Conservation (phyloP, 2,888 invertebrate species). For the Cetonia aurata region DNA sequence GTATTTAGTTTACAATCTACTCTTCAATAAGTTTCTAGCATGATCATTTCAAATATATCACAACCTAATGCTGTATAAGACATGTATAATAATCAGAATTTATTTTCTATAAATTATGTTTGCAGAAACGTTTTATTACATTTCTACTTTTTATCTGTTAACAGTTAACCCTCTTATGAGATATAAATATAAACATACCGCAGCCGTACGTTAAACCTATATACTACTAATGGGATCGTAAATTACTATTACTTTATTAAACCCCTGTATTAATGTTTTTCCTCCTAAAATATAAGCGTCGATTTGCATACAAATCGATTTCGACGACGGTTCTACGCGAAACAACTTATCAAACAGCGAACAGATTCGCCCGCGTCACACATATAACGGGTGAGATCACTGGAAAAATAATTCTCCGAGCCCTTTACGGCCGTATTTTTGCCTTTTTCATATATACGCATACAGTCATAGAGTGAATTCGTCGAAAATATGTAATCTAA, state of each 20-base stretch:
- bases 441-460: constrained; percentile 12
- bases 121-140: constrained; percentile 17
- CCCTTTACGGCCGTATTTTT: constrained; percentile 35
- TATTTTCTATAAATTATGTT: constrained; percentile 23
- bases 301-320: constrained; percentile 41
- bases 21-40: not conserved
- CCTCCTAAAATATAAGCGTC: constrained; percentile 33
- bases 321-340: constrained; percentile 35
- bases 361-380: constrained; percentile 34
- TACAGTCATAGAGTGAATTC: constrained; percentile 27
- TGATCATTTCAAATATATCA: constrained; percentile 16
- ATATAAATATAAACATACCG: not conserved
- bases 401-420: constrained; percentile 26
- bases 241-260: constrained; percentile 41
- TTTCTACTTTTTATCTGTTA: constrained; percentile 22
- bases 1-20: no score
- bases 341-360: constrained; percentile 37
- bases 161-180: constrained; percentile 11
- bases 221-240: constrained; percentile 21
- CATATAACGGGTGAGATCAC: constrained; percentile 33
- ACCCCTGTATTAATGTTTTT: constrained; percentile 38
- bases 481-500: constrained; percentile 45
- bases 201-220: constrained; percentile 33
- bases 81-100: not conserved
- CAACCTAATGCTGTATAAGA: constrained; percentile 25